Conservation (phyloP, 2,797 vertebrate species). For the Rhabdomys pumilio region DNA sequence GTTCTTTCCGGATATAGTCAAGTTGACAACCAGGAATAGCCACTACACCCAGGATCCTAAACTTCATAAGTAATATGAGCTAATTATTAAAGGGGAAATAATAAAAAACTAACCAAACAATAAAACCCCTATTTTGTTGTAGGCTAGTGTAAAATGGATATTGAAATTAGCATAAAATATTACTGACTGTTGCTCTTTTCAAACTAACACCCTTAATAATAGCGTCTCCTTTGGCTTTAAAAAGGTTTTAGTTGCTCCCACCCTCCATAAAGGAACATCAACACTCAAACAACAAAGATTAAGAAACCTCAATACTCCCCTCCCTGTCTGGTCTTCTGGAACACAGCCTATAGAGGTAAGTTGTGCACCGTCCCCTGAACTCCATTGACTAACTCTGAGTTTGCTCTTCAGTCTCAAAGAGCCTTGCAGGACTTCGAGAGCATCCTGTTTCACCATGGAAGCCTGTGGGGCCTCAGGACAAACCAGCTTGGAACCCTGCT, state of each 20-base stretch:
- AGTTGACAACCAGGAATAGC: too few species aligned
- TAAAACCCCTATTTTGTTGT: not conserved
- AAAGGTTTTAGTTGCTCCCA: not conserved
- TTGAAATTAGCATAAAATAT: slow-evolving; percentile 10
- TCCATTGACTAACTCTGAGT: not conserved
- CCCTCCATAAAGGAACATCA: not conserved
- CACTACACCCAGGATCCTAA: not conserved
- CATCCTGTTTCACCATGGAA: not conserved
- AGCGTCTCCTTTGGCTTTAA: not conserved
- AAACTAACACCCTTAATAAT: not conserved
- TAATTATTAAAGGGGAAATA: too few species aligned
- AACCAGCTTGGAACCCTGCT: not conserved
- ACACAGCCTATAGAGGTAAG: not conserved
- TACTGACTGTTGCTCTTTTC: not conserved
- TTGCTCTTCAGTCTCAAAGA: not conserved
- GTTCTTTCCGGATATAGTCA: too few species aligned
- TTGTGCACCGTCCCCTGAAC: not conserved
- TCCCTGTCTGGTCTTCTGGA: not conserved
- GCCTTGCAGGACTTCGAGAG: not conserved
- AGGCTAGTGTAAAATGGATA: slow-evolving; percentile 1
- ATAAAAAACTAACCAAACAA: not conserved
- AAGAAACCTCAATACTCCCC: not conserved
- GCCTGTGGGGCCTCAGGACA: not conserved
- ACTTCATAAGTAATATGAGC: not conserved
- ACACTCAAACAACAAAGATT: slow-evolving; percentile 36